phyloP scores from a whole-genome alignment of 2,888 invertebrate genomes.

The Diachrysia chrysitis region DNA sequence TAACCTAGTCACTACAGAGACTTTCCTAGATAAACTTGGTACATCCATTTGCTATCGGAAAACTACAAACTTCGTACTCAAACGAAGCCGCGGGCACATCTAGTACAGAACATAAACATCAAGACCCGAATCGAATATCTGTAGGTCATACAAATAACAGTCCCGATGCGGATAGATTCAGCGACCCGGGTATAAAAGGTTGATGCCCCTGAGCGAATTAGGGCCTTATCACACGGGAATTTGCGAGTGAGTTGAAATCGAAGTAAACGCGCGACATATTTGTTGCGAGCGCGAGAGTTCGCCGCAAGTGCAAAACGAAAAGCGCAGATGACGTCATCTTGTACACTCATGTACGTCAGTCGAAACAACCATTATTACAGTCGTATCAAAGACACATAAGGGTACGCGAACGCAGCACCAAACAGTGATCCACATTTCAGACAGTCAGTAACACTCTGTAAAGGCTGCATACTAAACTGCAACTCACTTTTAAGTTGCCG shows the following conservation, averaged over 20 bases:
- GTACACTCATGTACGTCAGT: not conserved
- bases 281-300: not conserved
- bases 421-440: too few species aligned
- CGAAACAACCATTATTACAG: too few species aligned
- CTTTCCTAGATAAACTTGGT: not conserved
- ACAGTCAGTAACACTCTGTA: too few species aligned
- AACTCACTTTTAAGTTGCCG: too few species aligned
- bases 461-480: too few species aligned
- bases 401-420: too few species aligned
- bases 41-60: not conserved
- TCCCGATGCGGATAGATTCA: slow-evolving; percentile 6
- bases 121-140: slow-evolving; percentile 4
- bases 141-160: slow-evolving; percentile 9
- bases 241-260: not conserved
- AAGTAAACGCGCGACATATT: not conserved
- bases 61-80: not conserved
- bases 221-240: not conserved
- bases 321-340: not conserved
- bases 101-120: slow-evolving; percentile 5
- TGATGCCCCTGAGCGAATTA: slow-evolving; percentile 1
- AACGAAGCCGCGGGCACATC: slow-evolving; percentile 1
- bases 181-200: slow-evolving; percentile 5
- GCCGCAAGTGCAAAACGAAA: not conserved
- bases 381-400: too few species aligned
- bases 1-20: not conserved